phyloP scores from a whole-genome alignment of 2,113 vertebrate species.

The Machaerirhynchus nigripectus region DNA sequence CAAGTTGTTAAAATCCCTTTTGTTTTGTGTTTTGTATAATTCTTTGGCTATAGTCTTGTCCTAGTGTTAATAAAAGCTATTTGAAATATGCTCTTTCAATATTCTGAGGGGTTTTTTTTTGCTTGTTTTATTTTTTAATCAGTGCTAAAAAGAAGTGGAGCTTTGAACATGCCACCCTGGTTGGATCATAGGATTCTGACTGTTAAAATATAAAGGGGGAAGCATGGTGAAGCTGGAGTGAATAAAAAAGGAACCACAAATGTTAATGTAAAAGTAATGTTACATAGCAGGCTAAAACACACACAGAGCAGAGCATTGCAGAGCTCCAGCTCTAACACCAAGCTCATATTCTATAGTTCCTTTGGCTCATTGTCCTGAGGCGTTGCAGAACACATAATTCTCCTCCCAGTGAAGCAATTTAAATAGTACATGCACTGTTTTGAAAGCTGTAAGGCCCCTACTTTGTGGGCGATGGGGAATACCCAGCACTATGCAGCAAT shows the following conservation, averaged over 20 bases:
- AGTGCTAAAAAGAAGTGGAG: not conserved
- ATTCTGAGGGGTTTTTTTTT: not conserved
- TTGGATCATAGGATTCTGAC: constrained; percentile 52
- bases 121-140: not conserved
- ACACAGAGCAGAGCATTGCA: constrained; percentile 49
- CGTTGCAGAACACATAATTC: constrained; percentile 32
- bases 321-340: constrained; percentile 20
- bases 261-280: constrained; percentile 62
- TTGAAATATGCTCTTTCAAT: constrained; percentile 70
- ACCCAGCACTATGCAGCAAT: not conserved
- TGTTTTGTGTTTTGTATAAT: constrained; percentile 77
- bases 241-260: constrained; percentile 60
- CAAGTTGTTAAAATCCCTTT: constrained; percentile 45
- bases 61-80: constrained; percentile 75
- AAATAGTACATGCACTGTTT: constrained; percentile 39
- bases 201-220: constrained; percentile 42
- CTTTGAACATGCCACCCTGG: constrained; percentile 65
- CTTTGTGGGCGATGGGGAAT: constrained; percentile 52
- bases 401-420: constrained; percentile 43
- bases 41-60: constrained; percentile 74
- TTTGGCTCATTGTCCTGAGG: constrained; percentile 57
- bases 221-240: constrained; percentile 46
- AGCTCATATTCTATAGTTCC: constrained; percentile 55
- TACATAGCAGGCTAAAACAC: constrained; percentile 49
- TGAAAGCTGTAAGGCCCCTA: constrained; percentile 19